Percentiles rank a stretch among this genome's conserved stretches.
These are phyloP conservation scores for Chaitophorus viminalis DNA, from an alignment of 2,888 invertebrate species.

Conservation along the genomic window DNA sequence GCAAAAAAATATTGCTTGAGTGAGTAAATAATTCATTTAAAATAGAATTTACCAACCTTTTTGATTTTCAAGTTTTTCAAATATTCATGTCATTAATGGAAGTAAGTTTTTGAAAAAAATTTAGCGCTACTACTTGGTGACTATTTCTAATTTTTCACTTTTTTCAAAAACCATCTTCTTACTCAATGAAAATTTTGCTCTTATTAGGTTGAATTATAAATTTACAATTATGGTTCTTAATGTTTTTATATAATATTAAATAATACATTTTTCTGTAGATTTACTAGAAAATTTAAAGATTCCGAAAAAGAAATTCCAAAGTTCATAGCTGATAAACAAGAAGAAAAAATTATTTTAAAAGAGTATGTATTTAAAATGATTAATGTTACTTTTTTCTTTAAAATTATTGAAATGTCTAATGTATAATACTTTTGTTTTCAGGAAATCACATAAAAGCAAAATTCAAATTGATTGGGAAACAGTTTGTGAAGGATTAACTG, in stretches of 20 bases:
- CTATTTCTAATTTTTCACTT: too few species aligned
- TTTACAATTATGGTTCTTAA: too few species aligned
- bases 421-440: not conserved
- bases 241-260: too few species aligned
- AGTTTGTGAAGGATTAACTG: conserved; percentile 44
- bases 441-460: conserved; percentile 42
- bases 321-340: conserved; percentile 46
- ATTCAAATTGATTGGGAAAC: conserved; percentile 50
- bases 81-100: too few species aligned
- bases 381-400: not conserved
- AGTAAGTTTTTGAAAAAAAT: not conserved
- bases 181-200: too few species aligned
- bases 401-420: too few species aligned
- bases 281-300: conserved; percentile 11
- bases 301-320: conserved; percentile 32
- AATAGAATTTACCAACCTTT: not conserved
- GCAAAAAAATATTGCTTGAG: conserved; percentile 23
- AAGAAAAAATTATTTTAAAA: conserved; percentile 52
- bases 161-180: not conserved
- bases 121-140: too few species aligned
- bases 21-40: conserved; percentile 5
- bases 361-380: conserved; percentile 39
- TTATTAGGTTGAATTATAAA: too few species aligned
- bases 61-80: not conserved
- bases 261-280: conserved; percentile 24